These are phyloP conservation scores for Tipula confusa DNA, from an alignment of 2,888 invertebrate genomes.

Conservation along the genomic window DNA sequence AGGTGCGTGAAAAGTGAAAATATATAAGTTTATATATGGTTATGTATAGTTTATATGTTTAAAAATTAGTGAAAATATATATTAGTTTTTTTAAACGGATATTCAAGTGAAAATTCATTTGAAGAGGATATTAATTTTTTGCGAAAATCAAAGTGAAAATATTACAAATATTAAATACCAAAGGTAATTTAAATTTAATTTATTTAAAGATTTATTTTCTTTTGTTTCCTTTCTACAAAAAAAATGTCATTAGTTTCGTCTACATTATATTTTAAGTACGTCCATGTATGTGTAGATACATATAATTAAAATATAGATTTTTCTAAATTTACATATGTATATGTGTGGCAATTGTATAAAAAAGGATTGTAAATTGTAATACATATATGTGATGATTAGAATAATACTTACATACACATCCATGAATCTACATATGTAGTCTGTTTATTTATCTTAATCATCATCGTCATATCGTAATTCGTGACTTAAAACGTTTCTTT, in stretches of 20 bases:
- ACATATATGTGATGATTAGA: not conserved
- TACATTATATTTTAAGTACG: not conserved
- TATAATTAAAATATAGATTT: slow-evolving; percentile 29
- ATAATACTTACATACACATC: not conserved
- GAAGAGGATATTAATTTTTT: not conserved
- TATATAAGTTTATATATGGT: not conserved
- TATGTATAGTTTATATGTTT: not conserved
- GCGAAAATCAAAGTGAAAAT: not conserved
- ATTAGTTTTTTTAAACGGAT: not conserved
- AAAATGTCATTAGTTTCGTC: slow-evolving; percentile 25
- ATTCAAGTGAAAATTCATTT: not conserved
- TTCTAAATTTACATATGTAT: slow-evolving; percentile 26
- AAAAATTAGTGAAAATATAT: not conserved
- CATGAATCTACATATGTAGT: not conserved
- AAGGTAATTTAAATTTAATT: not conserved
- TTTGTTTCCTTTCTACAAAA: not conserved
- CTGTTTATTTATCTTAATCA: not conserved
- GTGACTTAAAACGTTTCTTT: not conserved
- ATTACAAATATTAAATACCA: not conserved
- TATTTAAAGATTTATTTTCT: not conserved
- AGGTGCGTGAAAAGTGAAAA: not conserved
- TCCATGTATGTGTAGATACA: not conserved
- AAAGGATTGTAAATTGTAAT: slow-evolving; percentile 27
- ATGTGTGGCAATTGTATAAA: slow-evolving; percentile 25
- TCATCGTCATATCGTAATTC: too few relatives aligned